Base-by-base conservation (phyloP, 2,113 vertebrate species). In the Notarius lentiginosus region DNA sequence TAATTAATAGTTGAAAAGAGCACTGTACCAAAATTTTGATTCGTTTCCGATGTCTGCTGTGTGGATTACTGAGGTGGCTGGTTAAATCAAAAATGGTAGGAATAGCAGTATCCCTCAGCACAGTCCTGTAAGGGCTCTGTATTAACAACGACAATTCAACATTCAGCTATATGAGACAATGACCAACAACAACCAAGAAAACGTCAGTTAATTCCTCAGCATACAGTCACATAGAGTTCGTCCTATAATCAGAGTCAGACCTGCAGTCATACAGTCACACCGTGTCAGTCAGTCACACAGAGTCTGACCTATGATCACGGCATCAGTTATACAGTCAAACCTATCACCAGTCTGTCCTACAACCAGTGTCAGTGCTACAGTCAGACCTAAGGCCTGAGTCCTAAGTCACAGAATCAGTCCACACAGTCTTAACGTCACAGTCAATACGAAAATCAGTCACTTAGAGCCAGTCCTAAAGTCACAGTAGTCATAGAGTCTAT, bases 91-190 rank as follows among this genome's bases (percentile, higher is more conserved):
- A 91, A 68, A 91, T 91, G 0, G 90, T 99, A 87, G 98, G 98
- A 91, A 99, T 97, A 76, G 98, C 98, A 55, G 97, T 98, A 89
- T 99, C 98, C 90, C 97, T 95, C 84, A 99, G 91, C 53, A 99
- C 97, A 0, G 98, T 99, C 91, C 98, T 96, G 83, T 99, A 99
- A 27, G 98, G 98, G 87, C 98, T 99, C 98, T 99, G 92, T 92
- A 92, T 91, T 91, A 84, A 84, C 66, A 85, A 14, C 83, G 22
- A 63, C 72, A 75, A 55, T 72, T 76, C 47, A 76, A 14, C 47
- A 79, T 79, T 27, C 24, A 79, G 75, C 51, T 27, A 17, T 6
- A 51, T 8, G 12, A 27, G 51, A 79, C 24, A 30, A 1, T 34
- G 55, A 20, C 85, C 5, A 58, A 11, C 20, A 79, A 81, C 20